Percentiles rank a stretch among this genome's conserved stretches.
Conservation (phyloP, 2,888 invertebrate species). For the Oligia fasciuncula region DNA sequence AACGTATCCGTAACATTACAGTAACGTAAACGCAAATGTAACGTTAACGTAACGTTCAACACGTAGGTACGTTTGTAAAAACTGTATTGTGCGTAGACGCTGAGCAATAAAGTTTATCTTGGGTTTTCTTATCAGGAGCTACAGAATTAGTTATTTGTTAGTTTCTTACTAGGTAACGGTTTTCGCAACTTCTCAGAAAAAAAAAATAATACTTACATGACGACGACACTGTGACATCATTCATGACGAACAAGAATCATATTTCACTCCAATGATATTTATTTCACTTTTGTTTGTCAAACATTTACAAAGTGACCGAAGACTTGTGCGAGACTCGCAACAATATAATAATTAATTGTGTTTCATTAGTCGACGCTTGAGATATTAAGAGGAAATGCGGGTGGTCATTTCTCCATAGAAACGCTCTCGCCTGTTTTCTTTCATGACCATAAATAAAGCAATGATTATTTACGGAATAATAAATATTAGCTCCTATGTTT, state of each 20-base stretch:
- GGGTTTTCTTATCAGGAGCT: conserved; percentile 58
- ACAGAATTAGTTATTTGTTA: conserved; percentile 50
- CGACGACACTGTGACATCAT: background rate
- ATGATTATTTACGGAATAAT: too few species aligned
- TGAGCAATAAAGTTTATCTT: conserved; percentile 57
- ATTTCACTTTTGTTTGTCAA: conserved; percentile 31
- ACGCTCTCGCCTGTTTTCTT: too few species aligned
- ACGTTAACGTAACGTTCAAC: background rate
- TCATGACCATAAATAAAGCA: too few species aligned
- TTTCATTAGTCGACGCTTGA: background rate
- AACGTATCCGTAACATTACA: background rate
- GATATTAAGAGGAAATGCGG: background rate
- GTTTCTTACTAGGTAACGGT: conserved; percentile 37
- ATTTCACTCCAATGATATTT: background rate
- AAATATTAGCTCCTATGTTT: too few species aligned
- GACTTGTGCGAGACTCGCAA: background rate
- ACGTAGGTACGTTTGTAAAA: conserved; percentile 8
- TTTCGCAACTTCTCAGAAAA: conserved; percentile 31
- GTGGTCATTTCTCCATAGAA: too few species aligned
- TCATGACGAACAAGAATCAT: conserved; percentile 30
- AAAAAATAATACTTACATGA: conserved; percentile 14
- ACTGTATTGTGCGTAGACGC: conserved; percentile 11
- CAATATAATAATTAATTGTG: conserved; percentile 3
- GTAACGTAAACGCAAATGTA: too few species aligned
- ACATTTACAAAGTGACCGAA: conserved; percentile 13